Evolutionary conservation across 2,888 invertebrate species (phyloP), one percentile per base, ranked within the genome.

Genomic region (Heliconius ethilla): DNA sequence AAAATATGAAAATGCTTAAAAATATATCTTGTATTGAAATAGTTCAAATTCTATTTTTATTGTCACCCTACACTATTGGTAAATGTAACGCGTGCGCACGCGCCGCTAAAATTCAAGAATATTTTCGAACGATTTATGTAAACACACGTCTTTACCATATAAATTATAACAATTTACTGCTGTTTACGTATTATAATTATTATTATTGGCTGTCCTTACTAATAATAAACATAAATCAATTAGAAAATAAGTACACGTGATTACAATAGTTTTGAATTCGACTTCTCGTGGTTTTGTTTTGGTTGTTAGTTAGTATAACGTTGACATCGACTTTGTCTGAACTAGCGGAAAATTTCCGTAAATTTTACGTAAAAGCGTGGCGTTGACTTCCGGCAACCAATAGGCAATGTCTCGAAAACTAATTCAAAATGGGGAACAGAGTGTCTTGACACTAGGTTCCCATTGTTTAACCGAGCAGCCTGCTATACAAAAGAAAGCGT

Each of bases 131-230:
- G 65, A 70, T 65, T 65, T 65, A 27, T 75, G 62, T 78, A 78
- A 78, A 78, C 80, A 80, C 62, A 69, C 65, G 79, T 65, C 78
- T 78, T 77, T 70, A 29, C 67, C 37, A 74, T 74, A 80, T 79
- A 82, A 81, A 81, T 79, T 77, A 15, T 11, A 27, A 33, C 40
- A 76, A 81, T 82, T 82, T 81, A 81, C 63, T 70, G 67, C 76
- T 79, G 79, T 78, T 77, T 80, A 80, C 55, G 67, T 55, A 22
- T 33, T 25, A 6, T 45, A 62, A 67, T 67, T 1, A 74, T 74
- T 77, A 59, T 22, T 74, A 67, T 65, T 77, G 62, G 37, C 27
- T 62, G 62, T 78, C 33, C 27, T 27, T 62, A 37, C 33, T 11
- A 27, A 63, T 27, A 27, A 27, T 59, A 59, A n/a, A 59, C 59